A percentile compares a stretch with the other conserved stretches of the same genome.
These are phyloP conservation scores for Petrocephalus sullivani DNA, from an alignment of 2,797 vertebrate species.

Conservation along the genomic window DNA sequence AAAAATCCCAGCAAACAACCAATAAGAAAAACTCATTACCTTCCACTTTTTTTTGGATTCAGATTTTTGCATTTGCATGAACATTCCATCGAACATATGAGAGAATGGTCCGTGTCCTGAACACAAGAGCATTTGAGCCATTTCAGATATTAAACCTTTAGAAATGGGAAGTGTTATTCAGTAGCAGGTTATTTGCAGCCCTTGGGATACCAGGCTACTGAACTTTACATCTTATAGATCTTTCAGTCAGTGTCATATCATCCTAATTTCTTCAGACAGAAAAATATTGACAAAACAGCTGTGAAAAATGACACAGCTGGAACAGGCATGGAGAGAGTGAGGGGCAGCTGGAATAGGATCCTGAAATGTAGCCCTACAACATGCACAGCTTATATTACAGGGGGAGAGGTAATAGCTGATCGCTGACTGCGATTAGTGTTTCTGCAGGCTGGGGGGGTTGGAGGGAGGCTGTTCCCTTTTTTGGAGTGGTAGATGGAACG, in stretches of 20 bases:
- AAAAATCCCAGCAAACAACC: too few species aligned
- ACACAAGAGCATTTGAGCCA: constrained; percentile 37
- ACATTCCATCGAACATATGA: constrained; percentile 87
- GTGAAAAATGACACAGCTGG: neutral
- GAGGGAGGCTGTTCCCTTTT: too few species aligned
- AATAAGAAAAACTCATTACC: neutral
- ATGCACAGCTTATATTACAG: too few species aligned
- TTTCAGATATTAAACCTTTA: too few species aligned
- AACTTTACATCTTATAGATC: neutral
- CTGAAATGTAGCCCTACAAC: too few species aligned
- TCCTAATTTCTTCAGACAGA: neutral
- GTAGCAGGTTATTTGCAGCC: neutral
- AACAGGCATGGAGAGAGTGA: neutral
- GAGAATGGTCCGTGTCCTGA: constrained; percentile 94
- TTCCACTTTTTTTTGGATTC: too few species aligned
- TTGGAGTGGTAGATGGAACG: too few species aligned
- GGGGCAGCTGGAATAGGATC: neutral
- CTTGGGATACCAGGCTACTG: neutral
- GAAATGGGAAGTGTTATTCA: neutral
- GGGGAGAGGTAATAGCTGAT: too few species aligned
- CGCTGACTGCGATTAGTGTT: too few species aligned
- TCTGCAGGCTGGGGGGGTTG: too few species aligned
- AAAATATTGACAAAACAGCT: neutral
- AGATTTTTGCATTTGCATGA: constrained; percentile 82
- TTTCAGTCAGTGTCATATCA: neutral